Percentiles rank a stretch among this genome's conserved stretches.
Evolutionary conservation across 2,797 vertebrate genomes (phyloP).

Genomic region (Balearica regulorum): DNA sequence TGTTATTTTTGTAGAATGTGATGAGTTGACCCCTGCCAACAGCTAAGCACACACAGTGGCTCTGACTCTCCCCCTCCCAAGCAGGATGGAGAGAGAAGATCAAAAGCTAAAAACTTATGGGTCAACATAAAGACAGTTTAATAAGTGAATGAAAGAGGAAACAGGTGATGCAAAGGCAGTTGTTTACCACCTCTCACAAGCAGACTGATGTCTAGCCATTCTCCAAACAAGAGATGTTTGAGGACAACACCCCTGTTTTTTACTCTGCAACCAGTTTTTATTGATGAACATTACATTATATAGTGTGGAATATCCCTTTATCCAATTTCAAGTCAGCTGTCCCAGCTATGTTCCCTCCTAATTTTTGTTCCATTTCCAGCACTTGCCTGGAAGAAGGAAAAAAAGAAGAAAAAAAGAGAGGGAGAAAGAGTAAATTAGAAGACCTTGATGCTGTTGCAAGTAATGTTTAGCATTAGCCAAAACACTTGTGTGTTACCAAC

Average conservation of each 20-base stretch:
- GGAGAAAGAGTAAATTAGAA: background rate
- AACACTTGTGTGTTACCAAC: background rate
- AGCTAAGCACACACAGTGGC: background rate
- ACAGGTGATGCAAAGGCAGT: background rate
- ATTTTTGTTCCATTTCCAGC: background rate
- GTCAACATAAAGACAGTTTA: background rate
- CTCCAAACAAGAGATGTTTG: background rate
- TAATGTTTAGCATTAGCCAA: background rate
- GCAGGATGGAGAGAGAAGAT: background rate
- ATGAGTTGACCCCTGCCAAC: background rate
- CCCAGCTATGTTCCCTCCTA: background rate
- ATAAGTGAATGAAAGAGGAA: background rate
- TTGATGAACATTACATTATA: background rate
- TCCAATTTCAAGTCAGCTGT: background rate
- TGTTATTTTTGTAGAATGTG: background rate
- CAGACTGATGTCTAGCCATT: background rate
- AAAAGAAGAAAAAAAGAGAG: background rate
- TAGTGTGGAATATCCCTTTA: background rate
- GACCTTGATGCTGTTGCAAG: background rate
- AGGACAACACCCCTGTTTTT: background rate
- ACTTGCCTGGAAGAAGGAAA: background rate
- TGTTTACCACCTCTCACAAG: background rate
- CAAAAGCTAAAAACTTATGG: background rate
- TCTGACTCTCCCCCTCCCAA: background rate
- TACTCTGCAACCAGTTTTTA: background rate